Conservation (phyloP, 2,113 vertebrate species). For the Amia ocellicauda region DNA sequence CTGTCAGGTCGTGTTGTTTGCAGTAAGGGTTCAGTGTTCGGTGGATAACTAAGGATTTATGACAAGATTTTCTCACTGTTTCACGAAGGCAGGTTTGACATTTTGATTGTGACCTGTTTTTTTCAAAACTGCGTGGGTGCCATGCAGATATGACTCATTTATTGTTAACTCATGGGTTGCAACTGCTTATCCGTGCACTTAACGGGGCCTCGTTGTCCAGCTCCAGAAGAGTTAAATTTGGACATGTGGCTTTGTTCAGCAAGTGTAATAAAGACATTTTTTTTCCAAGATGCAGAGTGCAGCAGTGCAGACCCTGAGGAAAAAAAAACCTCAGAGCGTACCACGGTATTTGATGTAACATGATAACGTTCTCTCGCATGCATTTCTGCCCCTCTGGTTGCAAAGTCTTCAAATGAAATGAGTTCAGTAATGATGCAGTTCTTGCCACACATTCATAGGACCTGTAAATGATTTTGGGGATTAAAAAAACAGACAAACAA, state of each 20-base stretch:
- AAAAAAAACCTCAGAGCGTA: neutral
- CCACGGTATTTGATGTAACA: neutral
- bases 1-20: neutral
- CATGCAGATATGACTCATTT: neutral
- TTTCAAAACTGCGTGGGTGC: neutral
- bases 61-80: neutral
- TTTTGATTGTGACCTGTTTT: neutral
- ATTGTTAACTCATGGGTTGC: neutral
- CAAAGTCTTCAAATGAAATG: slow-evolving; percentile 6
- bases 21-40: no score
- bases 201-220: neutral
- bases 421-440: no score
- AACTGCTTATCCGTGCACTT: neutral
- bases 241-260: neutral
- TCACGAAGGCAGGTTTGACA: neutral
- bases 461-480: no score
- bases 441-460: no score
- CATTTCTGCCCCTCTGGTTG: neutral
- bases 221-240: neutral
- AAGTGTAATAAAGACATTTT: neutral
- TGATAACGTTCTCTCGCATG: neutral
- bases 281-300: neutral
- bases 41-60: no score
- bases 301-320: neutral
- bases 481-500: no score